Evolutionary conservation across 2,797 vertebrate genomes (phyloP), one percentile per base, ranked within the genome.

Genomic region (Hydrolagus colliei): DNA sequence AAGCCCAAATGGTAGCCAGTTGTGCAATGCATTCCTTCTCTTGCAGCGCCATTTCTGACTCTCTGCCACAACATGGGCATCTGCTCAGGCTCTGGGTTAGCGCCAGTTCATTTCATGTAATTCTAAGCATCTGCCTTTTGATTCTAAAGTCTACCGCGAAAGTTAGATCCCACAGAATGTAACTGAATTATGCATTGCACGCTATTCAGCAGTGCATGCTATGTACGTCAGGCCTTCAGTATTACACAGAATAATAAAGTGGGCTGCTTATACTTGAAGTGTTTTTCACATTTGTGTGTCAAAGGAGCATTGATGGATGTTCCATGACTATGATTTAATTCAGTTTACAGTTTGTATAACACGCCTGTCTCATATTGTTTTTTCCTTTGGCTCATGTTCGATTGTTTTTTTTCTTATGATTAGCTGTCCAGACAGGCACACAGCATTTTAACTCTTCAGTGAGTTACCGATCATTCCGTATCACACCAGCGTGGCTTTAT

Each of bases 41-140:
- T 41, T 41, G 14, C 79, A n/a, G 20, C 61, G 52, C 10, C 16
- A 7, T 84, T 1, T 13, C 79, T 71, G 65, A 84, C 16, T 71
- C 9, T 71, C 35, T 67, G 20, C 32, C 14, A 35, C 20, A n/a
- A 82, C 27, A 35, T 62, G 32, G 78, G 9, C 78, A 67, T 67
- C 78, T 67, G 78, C 78, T 67, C 22, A 32, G 71, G 65, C 9
- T 84, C 65, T 84, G 79, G 65, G 67, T 68, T 11, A 41, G 65
- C 16, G 32, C 59, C 16, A 71, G 9, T 71, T 11, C 32, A 41
- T 18, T 11, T 9, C 65, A 68, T 20, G 27, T 71, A 32, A 35
- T 52, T 67, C 41, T 63, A 84, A 84, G 35, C 79, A 52, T 82
- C 63, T 84, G 32, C 52, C 65, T 84, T 84, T 32, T 41, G 4